Conservation (phyloP, 2,113 vertebrate species). For the human region GRCh38 chr5:98892001-98892500, state of each 20-base stretch:
- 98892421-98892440: background rate
- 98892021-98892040: conserved; percentile 1
- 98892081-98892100: conserved; percentile 1
- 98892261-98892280: background rate
- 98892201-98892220: background rate
- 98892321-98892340: background rate
- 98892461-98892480: background rate
- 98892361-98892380: background rate
- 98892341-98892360: background rate
- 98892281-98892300: background rate
- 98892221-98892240: background rate
- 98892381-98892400: background rate
- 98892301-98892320: background rate
- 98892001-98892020: background rate
- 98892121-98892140: background rate
- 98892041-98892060: background rate
- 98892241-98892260: background rate
- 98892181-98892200: background rate
- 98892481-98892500: background rate
- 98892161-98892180: background rate
- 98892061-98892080: background rate
- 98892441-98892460: accelerated
- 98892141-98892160: background rate
- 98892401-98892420: background rate
- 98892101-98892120: conserved; percentile 8